These are phyloP conservation scores for Icerya purchasi DNA, from an alignment of 2,888 invertebrate genomes.

Conservation along the genomic window DNA sequence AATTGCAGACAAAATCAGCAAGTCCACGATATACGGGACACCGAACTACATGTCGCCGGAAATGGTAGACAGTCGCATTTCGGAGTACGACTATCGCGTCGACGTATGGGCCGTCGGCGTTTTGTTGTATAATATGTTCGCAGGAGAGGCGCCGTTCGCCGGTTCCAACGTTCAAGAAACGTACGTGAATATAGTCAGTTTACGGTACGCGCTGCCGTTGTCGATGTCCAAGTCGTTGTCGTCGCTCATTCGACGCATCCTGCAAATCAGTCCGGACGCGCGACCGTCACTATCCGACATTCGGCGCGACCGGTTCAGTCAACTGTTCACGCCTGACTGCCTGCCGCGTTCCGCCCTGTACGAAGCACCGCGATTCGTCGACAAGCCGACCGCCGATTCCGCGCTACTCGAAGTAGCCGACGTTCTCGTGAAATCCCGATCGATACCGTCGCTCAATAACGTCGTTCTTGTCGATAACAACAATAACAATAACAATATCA, in stretches of 20 bases:
- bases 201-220: slow-evolving; percentile 1
- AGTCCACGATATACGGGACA: slow-evolving; percentile 10
- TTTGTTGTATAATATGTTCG: slow-evolving; percentile 8
- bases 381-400: no score
- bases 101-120: slow-evolving; percentile 11
- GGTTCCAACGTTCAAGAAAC: slow-evolving; percentile 8
- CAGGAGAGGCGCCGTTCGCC: slow-evolving; percentile 7
- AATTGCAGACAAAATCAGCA: slow-evolving; percentile 5
- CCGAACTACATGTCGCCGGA: slow-evolving; percentile 11
- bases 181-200: slow-evolving; percentile 8
- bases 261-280: slow-evolving; percentile 7
- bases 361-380: slow-evolving; percentile 8
- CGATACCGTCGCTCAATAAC: no score
- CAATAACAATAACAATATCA: no score
- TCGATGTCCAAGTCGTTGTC: slow-evolving; percentile 4
- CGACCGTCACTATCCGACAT: slow-evolving; percentile 4
- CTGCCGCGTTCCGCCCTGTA: slow-evolving; percentile 7
- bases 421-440: no score
- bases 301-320: slow-evolving; percentile 4
- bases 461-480: no score
- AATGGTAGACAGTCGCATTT: slow-evolving; percentile 5
- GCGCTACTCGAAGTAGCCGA: no score
- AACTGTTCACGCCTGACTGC: slow-evolving; percentile 9
- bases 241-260: slow-evolving; percentile 1
- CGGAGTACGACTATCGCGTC: slow-evolving; percentile 7